A percentile compares a stretch with the other conserved stretches of the same genome.
phyloP scores from a whole-genome alignment of 1,140 invertebrate species.

The Mya arenaria region DNA sequence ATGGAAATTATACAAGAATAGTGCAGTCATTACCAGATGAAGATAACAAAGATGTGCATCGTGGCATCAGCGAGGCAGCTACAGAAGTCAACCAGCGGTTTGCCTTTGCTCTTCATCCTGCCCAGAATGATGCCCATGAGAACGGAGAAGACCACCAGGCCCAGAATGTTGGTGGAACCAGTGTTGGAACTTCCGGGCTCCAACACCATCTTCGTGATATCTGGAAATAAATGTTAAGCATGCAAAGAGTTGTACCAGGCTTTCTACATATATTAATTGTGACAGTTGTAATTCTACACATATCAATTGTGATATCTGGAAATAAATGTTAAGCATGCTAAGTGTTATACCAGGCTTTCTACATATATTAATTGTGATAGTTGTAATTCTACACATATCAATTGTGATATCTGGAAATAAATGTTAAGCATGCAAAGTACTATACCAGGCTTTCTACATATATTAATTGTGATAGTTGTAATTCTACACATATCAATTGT shows the following conservation, averaged over 20 bases:
- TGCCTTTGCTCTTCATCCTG: constrained; percentile 79
- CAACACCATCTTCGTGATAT: constrained; percentile 9
- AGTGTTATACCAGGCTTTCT: too few species aligned
- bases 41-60: constrained; percentile 81
- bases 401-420: constrained; percentile 25
- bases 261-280: too few species aligned
- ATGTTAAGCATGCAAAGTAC: too few species aligned
- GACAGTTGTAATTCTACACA: too few species aligned
- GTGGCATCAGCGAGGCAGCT: constrained; percentile 81
- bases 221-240: neutral
- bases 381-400: too few species aligned
- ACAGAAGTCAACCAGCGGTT: constrained; percentile 82
- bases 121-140: constrained; percentile 83
- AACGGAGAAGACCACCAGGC: constrained; percentile 83
- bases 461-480: too few species aligned
- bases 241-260: too few species aligned
- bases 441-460: too few species aligned
- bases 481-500: too few species aligned
- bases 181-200: constrained; percentile 58
- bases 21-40: constrained; percentile 78
- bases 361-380: too few species aligned
- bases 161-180: constrained; percentile 78
- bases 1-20: neutral
- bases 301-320: constrained; percentile 35
- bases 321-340: too few species aligned